A percentile compares a stretch with the other conserved stretches of the same genome.
Evolutionary conservation across 2,797 vertebrate genomes (phyloP).

Genomic region (Paramormyrops hopkinsi): DNA sequence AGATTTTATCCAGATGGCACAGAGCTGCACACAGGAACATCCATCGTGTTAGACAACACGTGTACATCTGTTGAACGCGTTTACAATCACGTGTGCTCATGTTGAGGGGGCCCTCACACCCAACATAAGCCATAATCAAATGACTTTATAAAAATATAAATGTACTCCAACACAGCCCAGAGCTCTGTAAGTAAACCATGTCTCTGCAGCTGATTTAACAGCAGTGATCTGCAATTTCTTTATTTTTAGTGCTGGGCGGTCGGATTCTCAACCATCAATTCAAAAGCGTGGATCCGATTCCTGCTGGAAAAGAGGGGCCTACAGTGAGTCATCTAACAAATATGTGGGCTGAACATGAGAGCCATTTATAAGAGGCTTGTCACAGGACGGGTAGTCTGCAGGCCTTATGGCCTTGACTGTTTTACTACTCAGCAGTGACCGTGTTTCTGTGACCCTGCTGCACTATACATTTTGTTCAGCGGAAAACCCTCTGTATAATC

Average conservation of each 20-base stretch:
- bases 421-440: not conserved
- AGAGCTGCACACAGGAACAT: not conserved
- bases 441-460: not conserved
- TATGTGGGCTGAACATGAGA: slow-evolving; percentile 3
- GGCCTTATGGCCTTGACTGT: not conserved
- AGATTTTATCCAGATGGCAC: not conserved
- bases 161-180: not conserved
- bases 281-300: not conserved
- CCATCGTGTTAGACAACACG: not conserved
- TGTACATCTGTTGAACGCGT: not conserved
- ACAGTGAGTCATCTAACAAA: not conserved
- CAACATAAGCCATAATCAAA: not conserved
- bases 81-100: not conserved
- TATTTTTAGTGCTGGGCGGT: not conserved
- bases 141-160: not conserved
- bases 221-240: not conserved
- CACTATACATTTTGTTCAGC: not conserved
- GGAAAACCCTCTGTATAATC: not conserved
- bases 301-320: not conserved
- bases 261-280: not conserved
- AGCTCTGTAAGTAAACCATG: not conserved
- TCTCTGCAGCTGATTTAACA: not conserved
- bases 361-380: not conserved
- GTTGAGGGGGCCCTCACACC: not conserved
- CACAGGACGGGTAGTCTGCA: not conserved